Conservation (phyloP, 2,797 vertebrate species). For the Lepilemur ruficaudatus region DNA sequence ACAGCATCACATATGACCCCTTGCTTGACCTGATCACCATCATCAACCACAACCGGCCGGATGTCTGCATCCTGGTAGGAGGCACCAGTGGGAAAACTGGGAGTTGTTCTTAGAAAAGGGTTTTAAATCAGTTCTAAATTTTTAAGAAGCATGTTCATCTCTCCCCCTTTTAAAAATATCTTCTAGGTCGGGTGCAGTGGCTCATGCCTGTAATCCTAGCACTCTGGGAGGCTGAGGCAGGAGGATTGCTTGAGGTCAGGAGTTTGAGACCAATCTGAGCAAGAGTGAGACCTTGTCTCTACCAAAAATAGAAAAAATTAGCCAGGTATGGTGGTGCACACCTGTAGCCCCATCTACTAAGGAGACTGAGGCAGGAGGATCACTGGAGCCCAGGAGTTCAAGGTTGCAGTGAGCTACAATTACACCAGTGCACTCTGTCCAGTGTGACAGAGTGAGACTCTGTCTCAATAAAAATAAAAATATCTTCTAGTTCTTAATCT, state of each 20-base stretch:
- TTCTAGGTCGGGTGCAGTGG: not conserved
- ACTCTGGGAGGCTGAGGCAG: too few species aligned
- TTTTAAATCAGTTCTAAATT: not conserved
- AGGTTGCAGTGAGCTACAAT: too few species aligned
- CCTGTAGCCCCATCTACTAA: too few species aligned
- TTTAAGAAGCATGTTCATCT: not conserved
- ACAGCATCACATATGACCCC: conserved; percentile 92
- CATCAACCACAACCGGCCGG: conserved; percentile 89
- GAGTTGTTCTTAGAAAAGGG: not conserved
- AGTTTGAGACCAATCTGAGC: too few species aligned
- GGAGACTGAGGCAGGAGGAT: too few species aligned
- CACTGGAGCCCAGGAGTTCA: too few species aligned
- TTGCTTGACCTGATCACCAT: conserved; percentile 90
- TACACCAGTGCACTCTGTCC: not conserved
- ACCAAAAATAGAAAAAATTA: too few species aligned
- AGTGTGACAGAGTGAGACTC: too few species aligned
- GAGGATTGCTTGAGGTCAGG: too few species aligned
- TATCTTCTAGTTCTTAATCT: not conserved
- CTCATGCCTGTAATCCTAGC: not conserved
- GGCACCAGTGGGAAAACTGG: not conserved
- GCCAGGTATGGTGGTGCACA: too few species aligned
- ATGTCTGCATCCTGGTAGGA: conserved; percentile 93
- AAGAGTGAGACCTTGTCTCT: too few species aligned
- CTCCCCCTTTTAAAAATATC: not conserved
- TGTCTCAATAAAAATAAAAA: not conserved